A percentile compares a stretch with the other conserved stretches of the same genome.
phyloP scores from a whole-genome alignment of 2,113 vertebrate genomes.

The Mirza zaza region DNA sequence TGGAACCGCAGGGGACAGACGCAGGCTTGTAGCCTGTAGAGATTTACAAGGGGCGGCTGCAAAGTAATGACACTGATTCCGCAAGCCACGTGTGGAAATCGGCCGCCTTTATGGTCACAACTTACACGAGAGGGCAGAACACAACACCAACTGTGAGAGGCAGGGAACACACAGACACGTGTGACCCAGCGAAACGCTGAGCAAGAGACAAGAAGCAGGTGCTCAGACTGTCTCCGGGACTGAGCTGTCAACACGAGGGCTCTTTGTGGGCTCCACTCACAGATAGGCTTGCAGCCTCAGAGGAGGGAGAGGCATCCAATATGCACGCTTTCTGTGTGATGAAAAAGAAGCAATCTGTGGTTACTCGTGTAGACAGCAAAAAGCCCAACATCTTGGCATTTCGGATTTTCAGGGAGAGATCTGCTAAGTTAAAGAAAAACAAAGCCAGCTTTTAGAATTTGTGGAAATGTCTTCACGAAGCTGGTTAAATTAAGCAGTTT shows the following conservation, averaged over 20 bases:
- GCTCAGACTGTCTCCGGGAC: not conserved
- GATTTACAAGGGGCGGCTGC: slow-evolving; percentile 59
- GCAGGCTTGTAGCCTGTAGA: not conserved
- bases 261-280: not conserved
- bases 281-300: not conserved
- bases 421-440: slow-evolving; percentile 6
- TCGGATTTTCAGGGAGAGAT: not conserved
- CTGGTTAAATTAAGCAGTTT: not conserved
- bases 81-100: not conserved
- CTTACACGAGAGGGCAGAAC: not conserved
- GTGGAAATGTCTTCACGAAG: slow-evolving; percentile 33
- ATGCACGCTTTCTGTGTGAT: not conserved
- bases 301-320: not conserved
- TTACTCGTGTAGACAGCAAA: not conserved
- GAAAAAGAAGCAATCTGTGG: not conserved
- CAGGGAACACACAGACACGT: not conserved
- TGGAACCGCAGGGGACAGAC: not conserved
- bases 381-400: slow-evolving; percentile 5
- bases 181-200: not conserved
- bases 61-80: not conserved
- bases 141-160: not conserved
- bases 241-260: not conserved
- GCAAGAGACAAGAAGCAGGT: not conserved
- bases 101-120: not conserved
- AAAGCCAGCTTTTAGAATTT: slow-evolving; percentile 37